phyloP scores from a whole-genome alignment of 2,888 invertebrate species.

The Lycophotia porphyrea region DNA sequence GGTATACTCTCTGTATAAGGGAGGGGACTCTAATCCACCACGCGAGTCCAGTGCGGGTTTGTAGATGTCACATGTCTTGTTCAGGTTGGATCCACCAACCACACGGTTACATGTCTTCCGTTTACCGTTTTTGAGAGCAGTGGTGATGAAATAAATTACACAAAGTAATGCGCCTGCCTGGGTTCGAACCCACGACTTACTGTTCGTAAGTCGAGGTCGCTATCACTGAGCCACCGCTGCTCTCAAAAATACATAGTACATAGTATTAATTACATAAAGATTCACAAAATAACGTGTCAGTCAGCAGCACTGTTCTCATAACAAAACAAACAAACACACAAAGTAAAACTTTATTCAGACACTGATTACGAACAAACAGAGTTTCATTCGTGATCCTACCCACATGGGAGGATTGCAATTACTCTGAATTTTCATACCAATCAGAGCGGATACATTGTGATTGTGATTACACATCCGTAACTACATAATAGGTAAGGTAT shows the following conservation, averaged over 20 bases:
- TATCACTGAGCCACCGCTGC: too few relatives aligned
- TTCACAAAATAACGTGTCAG: background rate
- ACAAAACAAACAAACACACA: conserved; percentile 13
- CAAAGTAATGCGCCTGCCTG: too few relatives aligned
- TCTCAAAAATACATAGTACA: too few relatives aligned
- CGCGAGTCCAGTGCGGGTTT: background rate
- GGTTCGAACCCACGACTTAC: too few relatives aligned
- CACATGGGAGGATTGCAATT: conserved; percentile 47
- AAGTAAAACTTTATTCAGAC: conserved; percentile 29
- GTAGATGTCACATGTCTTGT: background rate
- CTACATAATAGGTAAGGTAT: background rate
- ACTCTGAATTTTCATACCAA: conserved; percentile 53
- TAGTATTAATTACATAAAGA: background rate
- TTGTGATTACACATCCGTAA: conserved; percentile 26
- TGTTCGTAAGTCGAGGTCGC: too few relatives aligned
- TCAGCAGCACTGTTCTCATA: background rate
- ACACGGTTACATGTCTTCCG: background rate
- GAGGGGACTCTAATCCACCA: background rate
- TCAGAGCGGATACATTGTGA: conserved; percentile 55
- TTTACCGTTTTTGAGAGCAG: too few relatives aligned
- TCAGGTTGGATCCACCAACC: background rate
- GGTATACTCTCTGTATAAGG: background rate
- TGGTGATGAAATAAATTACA: too few relatives aligned
- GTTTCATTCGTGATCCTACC: conserved; percentile 35
- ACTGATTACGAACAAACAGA: conserved; percentile 50